These are phyloP conservation scores for Lasioglossum zephyrum DNA, from an alignment of 2,888 invertebrate genomes.

Conservation along the genomic window DNA sequence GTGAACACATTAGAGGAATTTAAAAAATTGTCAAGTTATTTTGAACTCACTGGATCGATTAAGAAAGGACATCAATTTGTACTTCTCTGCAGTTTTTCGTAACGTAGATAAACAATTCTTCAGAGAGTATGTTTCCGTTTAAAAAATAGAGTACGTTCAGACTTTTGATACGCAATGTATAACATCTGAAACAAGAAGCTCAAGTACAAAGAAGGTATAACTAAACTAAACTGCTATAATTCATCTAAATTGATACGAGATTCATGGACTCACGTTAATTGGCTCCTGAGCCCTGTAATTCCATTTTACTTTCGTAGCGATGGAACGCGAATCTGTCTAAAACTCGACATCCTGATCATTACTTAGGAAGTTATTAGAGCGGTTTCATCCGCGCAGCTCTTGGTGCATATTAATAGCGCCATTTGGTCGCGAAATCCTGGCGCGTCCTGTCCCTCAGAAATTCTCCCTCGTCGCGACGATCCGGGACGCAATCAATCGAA, in stretches of 20 bases:
- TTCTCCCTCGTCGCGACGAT: background rate
- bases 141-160: too few species aligned
- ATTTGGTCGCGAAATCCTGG: background rate
- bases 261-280: background rate
- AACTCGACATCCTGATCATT: background rate
- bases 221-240: background rate
- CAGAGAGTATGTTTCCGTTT: too few species aligned
- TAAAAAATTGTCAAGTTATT: too few species aligned
- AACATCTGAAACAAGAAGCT: background rate
- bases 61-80: too few species aligned
- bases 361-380: background rate
- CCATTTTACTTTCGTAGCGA: background rate
- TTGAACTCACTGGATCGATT: too few species aligned
- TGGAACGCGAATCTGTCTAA: background rate
- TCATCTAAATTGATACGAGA: background rate
- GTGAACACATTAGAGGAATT: too few species aligned
- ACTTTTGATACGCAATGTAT: too few species aligned
- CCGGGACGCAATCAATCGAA: slow-evolving; percentile 11
- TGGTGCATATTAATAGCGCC: slow-evolving; percentile 14
- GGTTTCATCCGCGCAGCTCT: background rate
- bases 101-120: too few species aligned
- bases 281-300: background rate
- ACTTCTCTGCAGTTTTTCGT: too few species aligned
- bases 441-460: background rate
- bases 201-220: background rate